A percentile compares a stretch with the other conserved stretches of the same genome.
Conservation (phyloP, 2,888 invertebrate genomes). For the Hyalella azteca region DNA sequence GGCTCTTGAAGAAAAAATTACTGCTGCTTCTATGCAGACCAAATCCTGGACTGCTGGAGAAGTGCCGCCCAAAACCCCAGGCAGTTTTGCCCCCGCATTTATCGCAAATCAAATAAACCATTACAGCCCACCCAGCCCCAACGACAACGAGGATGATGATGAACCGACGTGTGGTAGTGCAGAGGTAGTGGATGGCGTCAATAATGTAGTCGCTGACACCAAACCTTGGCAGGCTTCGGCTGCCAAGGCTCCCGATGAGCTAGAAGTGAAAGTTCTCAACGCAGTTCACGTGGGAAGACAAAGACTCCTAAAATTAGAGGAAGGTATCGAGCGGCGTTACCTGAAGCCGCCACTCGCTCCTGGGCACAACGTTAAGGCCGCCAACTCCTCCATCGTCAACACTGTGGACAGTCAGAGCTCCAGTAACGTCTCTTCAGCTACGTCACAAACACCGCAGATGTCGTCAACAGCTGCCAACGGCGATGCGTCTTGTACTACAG, state of each 20-base stretch:
- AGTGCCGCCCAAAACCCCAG: not conserved
- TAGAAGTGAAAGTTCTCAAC: constrained; percentile 60
- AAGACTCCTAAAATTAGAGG: constrained; percentile 81
- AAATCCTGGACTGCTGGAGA: constrained; percentile 65
- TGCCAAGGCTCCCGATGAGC: not conserved
- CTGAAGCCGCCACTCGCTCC: constrained; percentile 86
- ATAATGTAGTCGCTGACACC: too few species aligned
- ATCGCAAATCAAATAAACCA: not conserved
- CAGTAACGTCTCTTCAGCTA: not conserved
- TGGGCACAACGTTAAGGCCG: constrained; percentile 52
- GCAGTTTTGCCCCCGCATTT: not conserved
- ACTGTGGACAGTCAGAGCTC: constrained; percentile 14
- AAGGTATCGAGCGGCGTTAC: constrained; percentile 90
- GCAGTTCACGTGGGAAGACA: constrained; percentile 72
- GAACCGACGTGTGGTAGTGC: too few species aligned
- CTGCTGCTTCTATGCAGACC: constrained; percentile 86
- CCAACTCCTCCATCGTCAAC: constrained; percentile 42
- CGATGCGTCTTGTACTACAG: not conserved
- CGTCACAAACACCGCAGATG: not conserved
- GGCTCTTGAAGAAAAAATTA: constrained; percentile 85
- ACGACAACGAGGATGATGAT: not conserved
- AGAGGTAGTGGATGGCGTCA: too few species aligned
- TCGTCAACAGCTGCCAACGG: not conserved
- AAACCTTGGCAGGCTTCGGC: too few species aligned
- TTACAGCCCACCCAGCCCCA: not conserved